Percentiles rank a stretch among this genome's conserved stretches.
Conservation (phyloP, 2,113 vertebrate species). For the Proteles cristata region DNA sequence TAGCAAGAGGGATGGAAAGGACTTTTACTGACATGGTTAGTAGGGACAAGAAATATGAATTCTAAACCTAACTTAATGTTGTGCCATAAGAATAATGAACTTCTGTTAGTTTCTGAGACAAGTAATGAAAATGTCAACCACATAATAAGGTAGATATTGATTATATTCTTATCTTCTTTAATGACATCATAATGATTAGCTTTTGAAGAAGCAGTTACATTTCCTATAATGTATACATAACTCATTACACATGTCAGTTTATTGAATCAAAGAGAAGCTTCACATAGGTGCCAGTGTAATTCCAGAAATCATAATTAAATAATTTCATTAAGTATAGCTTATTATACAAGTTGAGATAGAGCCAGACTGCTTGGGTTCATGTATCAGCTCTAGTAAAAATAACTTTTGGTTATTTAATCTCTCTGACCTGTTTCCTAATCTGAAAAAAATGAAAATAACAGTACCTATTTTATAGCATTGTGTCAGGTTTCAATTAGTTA, state of each 20-base stretch:
- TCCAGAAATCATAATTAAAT: constrained; percentile 32
- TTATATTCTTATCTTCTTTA: background rate
- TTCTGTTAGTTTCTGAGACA: background rate
- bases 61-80: background rate
- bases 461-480: background rate
- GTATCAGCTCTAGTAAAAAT: background rate
- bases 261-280: constrained; percentile 39
- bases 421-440: background rate
- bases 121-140: constrained; percentile 55
- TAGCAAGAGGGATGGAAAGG: background rate
- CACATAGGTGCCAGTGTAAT: background rate
- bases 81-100: background rate
- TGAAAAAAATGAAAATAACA: background rate
- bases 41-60: background rate
- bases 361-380: background rate
- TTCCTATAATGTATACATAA: constrained; percentile 52
- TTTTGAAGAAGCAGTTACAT: constrained; percentile 24
- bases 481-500: constrained; percentile 41
- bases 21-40: background rate
- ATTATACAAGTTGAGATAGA: background rate
- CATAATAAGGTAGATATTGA: background rate
- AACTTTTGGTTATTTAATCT: constrained; percentile 17
- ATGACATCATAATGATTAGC: background rate
- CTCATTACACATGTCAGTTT: background rate
- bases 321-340: background rate